Base-by-base conservation (phyloP, 2,797 vertebrate species). In the Cheirogaleus major region DNA sequence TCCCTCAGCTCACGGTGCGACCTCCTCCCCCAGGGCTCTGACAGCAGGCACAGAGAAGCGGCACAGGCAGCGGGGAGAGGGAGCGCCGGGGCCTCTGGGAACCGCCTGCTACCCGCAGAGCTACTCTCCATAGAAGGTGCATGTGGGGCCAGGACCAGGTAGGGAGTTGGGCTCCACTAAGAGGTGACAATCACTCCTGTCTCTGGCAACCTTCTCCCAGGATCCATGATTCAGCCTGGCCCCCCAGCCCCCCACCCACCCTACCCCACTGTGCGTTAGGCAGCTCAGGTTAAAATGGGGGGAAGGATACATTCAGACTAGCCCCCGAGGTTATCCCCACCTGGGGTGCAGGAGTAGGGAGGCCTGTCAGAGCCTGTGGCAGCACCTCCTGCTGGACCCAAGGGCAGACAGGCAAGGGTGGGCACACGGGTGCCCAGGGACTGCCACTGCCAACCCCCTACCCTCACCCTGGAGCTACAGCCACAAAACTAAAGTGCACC, bases 241-340 rank as follows among this genome's bases (percentile, higher is more conserved):
- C 50, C 87, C 78, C 81, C 3, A 38, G 55, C 10, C 90, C 87
- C 43, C 63, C 52, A 48, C 50, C n/a, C 67, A 14, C 67, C 92
- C 57, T 32, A 41, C 85, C 82, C 79, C 89, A 94, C 92, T 96
- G 95, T 95, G 96, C 90, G 2, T 97, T 86, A 93, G 94, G 97
- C 96, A 96, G 96, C 98, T 98, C 86, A 73, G 96, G 96, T 95
- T 97, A 93, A 96, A 96, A 95, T 35, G n/a, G 83, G 84, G 86
- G 96, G 83, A 65, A 93, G 80, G 63, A 96, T 98, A 98, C 98
- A 98, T 98, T 98, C 98, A 97, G 92, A 93, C 92, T 50, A 95
- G 94, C 82, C 95, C 93, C 97, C 75, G 22, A 76, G 83, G 61
- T 67, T 25, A 41, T 52, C 67, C 82, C 69, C 90, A 75, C 73